Percentiles rank a stretch among this genome's conserved stretches.
Conservation (phyloP, 1,140 invertebrate genomes). For the Mercenaria mercenaria region DNA sequence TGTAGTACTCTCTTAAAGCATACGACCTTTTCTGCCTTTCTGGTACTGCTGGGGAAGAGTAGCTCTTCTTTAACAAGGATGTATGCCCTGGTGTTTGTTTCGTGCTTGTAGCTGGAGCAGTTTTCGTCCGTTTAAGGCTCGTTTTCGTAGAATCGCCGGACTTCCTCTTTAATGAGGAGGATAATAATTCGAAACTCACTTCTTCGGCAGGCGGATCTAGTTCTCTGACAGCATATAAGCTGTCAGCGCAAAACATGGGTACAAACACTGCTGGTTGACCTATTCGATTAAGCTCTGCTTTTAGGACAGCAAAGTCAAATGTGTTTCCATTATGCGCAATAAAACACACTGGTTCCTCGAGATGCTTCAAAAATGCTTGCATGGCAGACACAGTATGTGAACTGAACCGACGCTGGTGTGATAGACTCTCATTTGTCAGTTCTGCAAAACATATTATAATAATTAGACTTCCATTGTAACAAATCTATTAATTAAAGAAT, state of each 20-base stretch:
- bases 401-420: constrained; percentile 88
- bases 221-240: constrained; percentile 69
- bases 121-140: not conserved
- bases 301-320: constrained; percentile 93
- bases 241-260: constrained; percentile 79
- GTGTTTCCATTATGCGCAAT: constrained; percentile 92
- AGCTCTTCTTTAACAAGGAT: no score
- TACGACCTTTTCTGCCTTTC: no score
- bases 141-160: not conserved
- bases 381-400: constrained; percentile 87
- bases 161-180: not conserved
- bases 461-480: no score
- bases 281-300: constrained; percentile 86
- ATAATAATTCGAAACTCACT: no score
- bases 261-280: constrained; percentile 49
- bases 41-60: no score
- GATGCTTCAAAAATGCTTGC: constrained; percentile 89
- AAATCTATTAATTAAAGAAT: no score
- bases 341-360: constrained; percentile 91
- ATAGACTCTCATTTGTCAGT: constrained; percentile 89
- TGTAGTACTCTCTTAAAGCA: no score
- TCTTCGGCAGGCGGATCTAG: constrained; percentile 39
- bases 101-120: not conserved
- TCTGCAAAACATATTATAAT: no score
- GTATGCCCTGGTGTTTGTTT: no score